Conservation (phyloP, 2,113 vertebrate genomes). For the Calypte anna region DNA sequence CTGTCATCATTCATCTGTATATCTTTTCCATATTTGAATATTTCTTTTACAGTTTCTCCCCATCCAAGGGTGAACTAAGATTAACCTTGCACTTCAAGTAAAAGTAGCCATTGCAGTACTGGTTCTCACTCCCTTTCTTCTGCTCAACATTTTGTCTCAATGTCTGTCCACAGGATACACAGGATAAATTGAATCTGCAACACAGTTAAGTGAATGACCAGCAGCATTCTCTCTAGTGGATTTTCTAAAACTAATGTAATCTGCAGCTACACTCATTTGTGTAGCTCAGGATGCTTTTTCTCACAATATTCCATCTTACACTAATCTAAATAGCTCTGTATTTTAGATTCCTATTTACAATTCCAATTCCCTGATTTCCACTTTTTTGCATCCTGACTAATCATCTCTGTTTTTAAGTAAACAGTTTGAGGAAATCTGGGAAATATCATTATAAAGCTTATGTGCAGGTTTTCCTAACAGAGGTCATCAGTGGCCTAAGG, state of each 20-base stretch:
- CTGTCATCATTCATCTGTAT: not conserved
- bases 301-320: not conserved
- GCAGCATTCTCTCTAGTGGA: not conserved
- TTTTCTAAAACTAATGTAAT: not conserved
- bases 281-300: not conserved
- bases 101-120: not conserved
- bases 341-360: not conserved
- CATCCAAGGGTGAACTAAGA: fast-evolving
- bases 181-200: too few species aligned
- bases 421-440: not conserved
- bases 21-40: not conserved
- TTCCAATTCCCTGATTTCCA: not conserved
- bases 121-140: not conserved
- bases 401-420: not conserved
- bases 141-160: not conserved
- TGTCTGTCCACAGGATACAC: not conserved
- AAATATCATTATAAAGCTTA: not conserved
- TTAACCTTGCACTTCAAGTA: not conserved
- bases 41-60: not conserved
- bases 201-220: not conserved
- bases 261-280: not conserved
- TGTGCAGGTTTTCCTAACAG: not conserved
- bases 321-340: not conserved
- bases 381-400: not conserved
- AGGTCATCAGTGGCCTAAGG: not conserved